Evolutionary conservation across 2,888 invertebrate genomes (phyloP).

Genomic region (Eulithis testata): DNA sequence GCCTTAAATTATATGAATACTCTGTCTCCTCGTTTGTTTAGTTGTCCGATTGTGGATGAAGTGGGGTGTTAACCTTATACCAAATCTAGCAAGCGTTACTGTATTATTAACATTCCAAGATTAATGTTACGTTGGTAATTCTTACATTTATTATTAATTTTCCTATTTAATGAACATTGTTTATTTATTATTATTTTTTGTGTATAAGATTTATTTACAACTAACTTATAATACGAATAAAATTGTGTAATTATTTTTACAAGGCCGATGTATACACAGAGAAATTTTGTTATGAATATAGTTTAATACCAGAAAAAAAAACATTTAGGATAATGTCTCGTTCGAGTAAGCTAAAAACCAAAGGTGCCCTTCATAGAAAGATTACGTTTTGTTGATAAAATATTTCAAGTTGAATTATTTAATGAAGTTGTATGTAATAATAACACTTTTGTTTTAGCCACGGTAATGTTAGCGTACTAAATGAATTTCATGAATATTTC

Average conservation of each 20-base stretch:
- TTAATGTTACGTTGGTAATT: conserved; percentile 73
- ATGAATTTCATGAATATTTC: conserved; percentile 82
- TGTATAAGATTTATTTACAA: conserved; percentile 84
- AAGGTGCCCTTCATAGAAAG: conserved; percentile 91
- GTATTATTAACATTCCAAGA: conserved; percentile 83
- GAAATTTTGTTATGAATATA: conserved; percentile 80
- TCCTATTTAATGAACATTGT: conserved; percentile 66
- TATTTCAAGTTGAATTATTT: conserved; percentile 83
- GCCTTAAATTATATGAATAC: conserved; percentile 47
- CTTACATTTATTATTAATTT: conserved; percentile 60
- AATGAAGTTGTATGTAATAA: conserved; percentile 81
- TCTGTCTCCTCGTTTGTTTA: conserved; percentile 64
- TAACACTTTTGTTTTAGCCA: conserved; percentile 81
- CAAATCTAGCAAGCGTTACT: conserved; percentile 78
- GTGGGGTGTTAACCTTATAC: conserved; percentile 78
- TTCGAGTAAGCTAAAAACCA: conserved; percentile 92
- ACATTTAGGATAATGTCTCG: conserved; percentile 83
- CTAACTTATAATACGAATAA: conserved; percentile 73
- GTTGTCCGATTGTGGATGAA: conserved; percentile 57
- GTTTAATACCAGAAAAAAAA: conserved; percentile 79
- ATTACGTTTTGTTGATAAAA: conserved; percentile 83
- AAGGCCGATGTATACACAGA: conserved; percentile 78
- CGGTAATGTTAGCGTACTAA: conserved; percentile 80
- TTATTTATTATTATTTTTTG: conserved; percentile 76
- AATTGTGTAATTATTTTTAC: conserved; percentile 76